Evolutionary conservation across 1,140 invertebrate species (phyloP).

Genomic region (Mercenaria mercenaria): DNA sequence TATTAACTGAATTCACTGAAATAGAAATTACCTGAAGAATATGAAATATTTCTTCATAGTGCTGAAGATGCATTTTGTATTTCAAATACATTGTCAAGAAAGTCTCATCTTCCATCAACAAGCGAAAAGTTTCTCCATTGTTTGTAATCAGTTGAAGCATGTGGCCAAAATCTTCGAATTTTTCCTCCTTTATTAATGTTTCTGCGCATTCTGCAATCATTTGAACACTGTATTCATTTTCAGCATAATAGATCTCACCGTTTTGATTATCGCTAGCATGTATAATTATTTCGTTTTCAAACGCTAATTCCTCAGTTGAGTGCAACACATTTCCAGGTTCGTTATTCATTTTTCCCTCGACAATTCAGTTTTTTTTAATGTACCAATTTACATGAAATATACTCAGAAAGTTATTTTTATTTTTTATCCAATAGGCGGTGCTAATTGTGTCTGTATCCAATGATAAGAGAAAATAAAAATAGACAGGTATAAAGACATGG

Average conservation of each 20-base stretch:
- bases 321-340: neutral
- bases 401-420: neutral
- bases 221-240: neutral
- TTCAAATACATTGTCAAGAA: conserved; percentile 14
- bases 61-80: neutral
- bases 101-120: neutral
- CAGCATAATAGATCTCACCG: no score
- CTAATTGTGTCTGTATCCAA: neutral
- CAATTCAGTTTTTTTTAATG: neutral
- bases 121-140: neutral
- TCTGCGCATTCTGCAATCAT: neutral
- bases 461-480: neutral
- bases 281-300: neutral
- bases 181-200: neutral
- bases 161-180: neutral
- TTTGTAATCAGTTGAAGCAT: neutral
- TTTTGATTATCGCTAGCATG: neutral
- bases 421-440: neutral
- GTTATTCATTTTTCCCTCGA: neutral
- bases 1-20: no score
- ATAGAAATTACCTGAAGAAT: conserved; percentile 22
- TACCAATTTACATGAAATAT: conserved; percentile 6
- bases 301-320: neutral
- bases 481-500: neutral
- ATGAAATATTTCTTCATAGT: neutral